Evolutionary conservation across 1,140 invertebrate genomes (phyloP), one percentile per base, ranked within the genome.

Genomic region (Drosophila ficusphila): DNA sequence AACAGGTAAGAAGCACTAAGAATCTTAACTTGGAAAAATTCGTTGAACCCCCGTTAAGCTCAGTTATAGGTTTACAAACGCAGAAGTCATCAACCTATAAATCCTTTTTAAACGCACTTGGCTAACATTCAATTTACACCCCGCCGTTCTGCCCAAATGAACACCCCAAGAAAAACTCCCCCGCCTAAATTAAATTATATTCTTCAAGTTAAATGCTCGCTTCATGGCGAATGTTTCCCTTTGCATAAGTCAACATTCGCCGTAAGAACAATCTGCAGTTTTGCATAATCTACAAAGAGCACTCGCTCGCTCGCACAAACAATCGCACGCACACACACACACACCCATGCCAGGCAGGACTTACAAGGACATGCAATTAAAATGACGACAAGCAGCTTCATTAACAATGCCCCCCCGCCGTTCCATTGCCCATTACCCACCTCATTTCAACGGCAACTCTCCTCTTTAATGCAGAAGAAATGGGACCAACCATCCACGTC

Each of bases 401-500:
- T 82, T 83, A 82, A 82, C 79, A 74, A 74, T 73, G 56, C 56
- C 27, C 48, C 48, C 21, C 34, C 29, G 27, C 34, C 51, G 31
- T 36, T 52, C 21, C 27, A 14, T 29, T 34, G 33, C 12, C 6
- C n/a, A n/a, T n/a, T n/a, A n/a, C n/a, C 41, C 38, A 29, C 29
- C 65, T 53, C 58, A 51, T 60, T 61, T 70, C 38, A 65, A 64
- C 56, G 62, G 52, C 51, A 49, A 46, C 16, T 4, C n/a, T 12
- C 31, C 23, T 65, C 34, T 48, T 67, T 27, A 65, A 67, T 62
- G 61, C 74, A 90, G 77, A 90, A 83, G 57, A 90, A 90, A 56
- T 89, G 76, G 82, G 79, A 90, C 75, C 88, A 90, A 77, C 82
- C 90, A 58, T 75, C 64, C 49, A 65, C 86, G 29, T 82, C 89